These are phyloP conservation scores for Helicoverpa assulta DNA, from an alignment of 2,888 invertebrate genomes.

Conservation along the genomic window DNA sequence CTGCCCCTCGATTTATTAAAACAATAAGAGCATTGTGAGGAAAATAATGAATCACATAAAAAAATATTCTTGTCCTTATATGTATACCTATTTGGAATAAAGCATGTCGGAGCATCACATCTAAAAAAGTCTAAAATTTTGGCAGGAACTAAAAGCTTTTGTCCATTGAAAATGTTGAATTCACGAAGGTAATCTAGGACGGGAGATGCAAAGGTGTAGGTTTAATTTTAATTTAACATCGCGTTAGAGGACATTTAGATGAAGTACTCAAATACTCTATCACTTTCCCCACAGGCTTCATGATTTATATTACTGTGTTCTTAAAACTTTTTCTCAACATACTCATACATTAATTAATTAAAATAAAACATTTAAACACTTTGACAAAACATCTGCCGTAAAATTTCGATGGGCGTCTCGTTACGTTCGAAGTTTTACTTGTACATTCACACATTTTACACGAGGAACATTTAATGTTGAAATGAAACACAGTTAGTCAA, in stretches of 20 bases:
- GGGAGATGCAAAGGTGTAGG: no score
- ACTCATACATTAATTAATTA: constrained; percentile 37
- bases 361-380: constrained; percentile 48
- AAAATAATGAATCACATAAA: constrained; percentile 48
- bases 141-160: no score
- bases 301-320: constrained; percentile 30
- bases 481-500: constrained; percentile 66
- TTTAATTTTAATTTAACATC: background rate
- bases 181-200: no score
- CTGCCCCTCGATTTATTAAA: constrained; percentile 50
- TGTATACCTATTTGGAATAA: no score
- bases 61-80: background rate
- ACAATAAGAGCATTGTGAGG: constrained; percentile 46
- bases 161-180: no score
- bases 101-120: background rate
- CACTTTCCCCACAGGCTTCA: constrained; percentile 50
- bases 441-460: constrained; percentile 61
- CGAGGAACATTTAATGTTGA: constrained; percentile 73
- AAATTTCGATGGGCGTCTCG: constrained; percentile 58
- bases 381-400: constrained; percentile 41
- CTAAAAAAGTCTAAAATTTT: background rate
- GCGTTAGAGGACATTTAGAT: background rate
- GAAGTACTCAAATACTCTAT: constrained; percentile 10
- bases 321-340: constrained; percentile 37
- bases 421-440: constrained; percentile 54